A percentile compares a stretch with the other conserved stretches of the same genome.
Evolutionary conservation across 2,888 invertebrate genomes (phyloP).

Genomic region (Zygaena filipendulae): DNA sequence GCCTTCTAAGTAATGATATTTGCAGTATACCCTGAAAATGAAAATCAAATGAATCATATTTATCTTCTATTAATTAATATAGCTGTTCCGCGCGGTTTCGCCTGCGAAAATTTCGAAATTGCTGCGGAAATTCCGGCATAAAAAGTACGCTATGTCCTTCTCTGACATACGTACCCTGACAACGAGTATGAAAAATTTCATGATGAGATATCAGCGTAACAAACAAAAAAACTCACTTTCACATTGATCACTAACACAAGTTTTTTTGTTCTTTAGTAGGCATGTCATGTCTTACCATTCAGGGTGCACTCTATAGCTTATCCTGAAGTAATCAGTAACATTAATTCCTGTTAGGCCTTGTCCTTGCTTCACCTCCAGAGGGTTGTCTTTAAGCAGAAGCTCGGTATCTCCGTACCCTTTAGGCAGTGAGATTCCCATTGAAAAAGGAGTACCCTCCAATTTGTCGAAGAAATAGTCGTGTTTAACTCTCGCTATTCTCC

Average conservation of each 20-base stretch:
- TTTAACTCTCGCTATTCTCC: conserved; percentile 79
- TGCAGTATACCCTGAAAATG: conserved; percentile 82
- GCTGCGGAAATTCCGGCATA: too few relatives aligned
- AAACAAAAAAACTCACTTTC: too few relatives aligned
- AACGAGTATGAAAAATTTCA: too few relatives aligned
- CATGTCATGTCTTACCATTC: conserved; percentile 72
- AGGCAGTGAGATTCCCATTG: conserved; percentile 86
- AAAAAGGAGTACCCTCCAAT: conserved; percentile 86
- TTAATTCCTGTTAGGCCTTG: conserved; percentile 74
- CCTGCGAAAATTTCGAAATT: too few relatives aligned
- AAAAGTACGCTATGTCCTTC: too few relatives aligned
- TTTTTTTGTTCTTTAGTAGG: too few relatives aligned
- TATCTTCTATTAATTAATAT: too few relatives aligned
- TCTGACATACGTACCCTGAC: too few relatives aligned
- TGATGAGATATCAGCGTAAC: background rate
- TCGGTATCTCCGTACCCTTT: conserved; percentile 81
- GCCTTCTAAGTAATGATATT: conserved; percentile 84
- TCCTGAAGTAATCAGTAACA: conserved; percentile 78
- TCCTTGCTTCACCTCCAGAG: conserved; percentile 74
- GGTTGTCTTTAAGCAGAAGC: conserved; percentile 82
- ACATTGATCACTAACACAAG: too few relatives aligned
- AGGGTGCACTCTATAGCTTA: conserved; percentile 84
- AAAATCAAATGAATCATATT: too few relatives aligned
- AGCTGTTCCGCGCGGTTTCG: too few relatives aligned
- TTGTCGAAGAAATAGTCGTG: conserved; percentile 88